phyloP scores from a whole-genome alignment of 2,888 invertebrate genomes.

The Limenitis camilla region DNA sequence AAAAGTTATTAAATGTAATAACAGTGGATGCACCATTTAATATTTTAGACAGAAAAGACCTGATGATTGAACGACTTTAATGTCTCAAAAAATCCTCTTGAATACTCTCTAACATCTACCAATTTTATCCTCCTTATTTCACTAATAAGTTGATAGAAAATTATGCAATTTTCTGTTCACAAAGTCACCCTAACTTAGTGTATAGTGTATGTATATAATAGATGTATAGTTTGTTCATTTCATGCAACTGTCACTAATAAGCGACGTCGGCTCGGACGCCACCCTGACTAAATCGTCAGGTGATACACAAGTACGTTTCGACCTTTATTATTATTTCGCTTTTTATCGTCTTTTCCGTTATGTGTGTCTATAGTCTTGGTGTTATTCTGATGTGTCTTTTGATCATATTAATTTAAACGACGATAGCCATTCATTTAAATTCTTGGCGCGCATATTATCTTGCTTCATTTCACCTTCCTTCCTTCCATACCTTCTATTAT shows the following conservation, averaged over 20 bases:
- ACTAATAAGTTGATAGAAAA: no score
- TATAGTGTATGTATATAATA: slow-evolving; percentile 47
- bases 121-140: no score
- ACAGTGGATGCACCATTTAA: no score
- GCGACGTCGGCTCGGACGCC: slow-evolving; percentile 69
- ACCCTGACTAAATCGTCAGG: slow-evolving; percentile 67
- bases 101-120: no score
- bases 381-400: slow-evolving; percentile 17
- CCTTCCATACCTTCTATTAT: neutral
- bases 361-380: slow-evolving; percentile 26
- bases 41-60: no score
- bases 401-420: neutral
- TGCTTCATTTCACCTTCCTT: neutral
- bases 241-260: slow-evolving; percentile 74
- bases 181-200: no score
- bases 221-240: slow-evolving; percentile 74
- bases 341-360: slow-evolving; percentile 29
- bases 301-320: slow-evolving; percentile 67
- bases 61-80: no score
- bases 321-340: slow-evolving; percentile 43
- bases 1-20: no score
- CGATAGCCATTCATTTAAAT: no score
- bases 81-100: no score
- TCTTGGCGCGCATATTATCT: no score
- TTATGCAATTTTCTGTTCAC: no score